phyloP scores from a whole-genome alignment of 2,888 invertebrate genomes.

The Ptychoptera albimana region DNA sequence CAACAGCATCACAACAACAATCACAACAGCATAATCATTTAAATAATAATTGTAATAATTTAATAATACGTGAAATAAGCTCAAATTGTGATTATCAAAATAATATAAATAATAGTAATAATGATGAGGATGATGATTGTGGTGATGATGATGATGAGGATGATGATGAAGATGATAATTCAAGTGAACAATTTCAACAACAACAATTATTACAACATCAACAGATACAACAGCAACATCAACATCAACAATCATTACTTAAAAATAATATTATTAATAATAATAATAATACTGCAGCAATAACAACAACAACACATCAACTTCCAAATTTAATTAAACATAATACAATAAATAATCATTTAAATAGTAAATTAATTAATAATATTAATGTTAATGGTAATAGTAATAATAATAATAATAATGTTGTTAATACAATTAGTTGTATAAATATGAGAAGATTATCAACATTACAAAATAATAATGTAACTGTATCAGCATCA shows the following conservation, averaged over 20 bases:
- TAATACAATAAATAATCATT: no score
- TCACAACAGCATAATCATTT: conserved; percentile 7
- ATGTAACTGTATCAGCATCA: no score
- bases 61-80: conserved; percentile 6
- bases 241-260: conserved; percentile 12
- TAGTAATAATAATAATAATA: no score
- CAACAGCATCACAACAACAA: conserved; percentile 14
- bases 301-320: conserved; percentile 10
- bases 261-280: no score
- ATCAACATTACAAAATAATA: no score
- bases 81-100: conserved; percentile 5
- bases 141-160: conserved; percentile 2
- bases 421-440: no score
- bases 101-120: background rate
- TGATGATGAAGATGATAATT: conserved; percentile 12
- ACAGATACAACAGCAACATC: conserved; percentile 10
- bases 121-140: conserved; percentile 8
- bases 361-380: no score
- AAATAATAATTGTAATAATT: conserved; percentile 7
- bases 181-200: background rate
- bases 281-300: conserved; percentile 12
- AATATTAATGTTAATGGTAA: no score
- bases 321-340: no score
- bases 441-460: no score
- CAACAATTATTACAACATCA: no score